Percentiles rank a stretch among this genome's conserved stretches.
Conservation (phyloP, 2,113 vertebrate genomes). For the Gopherus flavomarginatus region DNA sequence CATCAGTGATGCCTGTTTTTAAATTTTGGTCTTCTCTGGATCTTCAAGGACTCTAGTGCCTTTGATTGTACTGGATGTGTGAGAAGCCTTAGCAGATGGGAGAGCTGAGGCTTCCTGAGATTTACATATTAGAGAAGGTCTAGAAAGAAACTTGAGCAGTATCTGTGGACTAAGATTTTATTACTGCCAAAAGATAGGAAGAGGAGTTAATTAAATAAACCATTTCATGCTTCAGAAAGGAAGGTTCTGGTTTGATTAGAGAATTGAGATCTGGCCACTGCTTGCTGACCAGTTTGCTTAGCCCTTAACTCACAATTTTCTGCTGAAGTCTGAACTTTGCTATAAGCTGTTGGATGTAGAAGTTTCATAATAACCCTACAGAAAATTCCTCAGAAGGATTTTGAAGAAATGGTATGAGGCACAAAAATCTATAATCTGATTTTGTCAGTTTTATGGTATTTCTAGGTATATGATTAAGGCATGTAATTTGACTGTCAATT, state of each 20-base stretch:
- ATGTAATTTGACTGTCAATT: background rate
- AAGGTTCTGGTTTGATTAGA: background rate
- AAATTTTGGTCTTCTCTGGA: too few species aligned
- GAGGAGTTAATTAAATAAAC: background rate
- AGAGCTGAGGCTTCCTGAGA: too few species aligned
- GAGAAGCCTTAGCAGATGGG: too few species aligned
- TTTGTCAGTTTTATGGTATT: background rate
- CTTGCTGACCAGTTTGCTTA: background rate
- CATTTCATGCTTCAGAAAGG: background rate
- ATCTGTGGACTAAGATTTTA: background rate
- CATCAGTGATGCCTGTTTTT: too few species aligned
- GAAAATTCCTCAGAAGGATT: background rate
- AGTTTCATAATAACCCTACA: background rate
- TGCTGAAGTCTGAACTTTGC: too few species aligned
- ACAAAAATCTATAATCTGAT: background rate
- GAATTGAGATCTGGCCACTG: background rate
- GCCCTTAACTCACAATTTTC: background rate
- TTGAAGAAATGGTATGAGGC: background rate
- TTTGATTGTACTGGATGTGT: too few species aligned
- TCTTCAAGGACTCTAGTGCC: too few species aligned
- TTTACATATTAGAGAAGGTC: too few species aligned
- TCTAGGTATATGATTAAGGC: background rate
- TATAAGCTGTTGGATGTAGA: background rate
- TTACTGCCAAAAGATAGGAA: background rate
- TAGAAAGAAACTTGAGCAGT: too few species aligned